Evolutionary conservation across 2,888 invertebrate species (phyloP).

Genomic region (Drosophila pullipes): DNA sequence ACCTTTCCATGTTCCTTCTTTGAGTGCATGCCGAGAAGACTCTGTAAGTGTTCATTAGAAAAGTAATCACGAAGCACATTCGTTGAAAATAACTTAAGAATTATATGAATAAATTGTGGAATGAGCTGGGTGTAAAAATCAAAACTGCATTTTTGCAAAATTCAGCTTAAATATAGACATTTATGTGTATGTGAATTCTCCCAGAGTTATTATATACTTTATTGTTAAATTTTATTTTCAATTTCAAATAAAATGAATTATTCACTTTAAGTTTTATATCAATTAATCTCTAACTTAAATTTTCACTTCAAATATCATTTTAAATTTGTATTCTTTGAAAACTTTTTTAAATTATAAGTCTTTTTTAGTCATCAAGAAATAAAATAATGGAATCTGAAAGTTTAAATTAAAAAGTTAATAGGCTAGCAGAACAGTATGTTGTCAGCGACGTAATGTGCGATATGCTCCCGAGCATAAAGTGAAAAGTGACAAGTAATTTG

Average conservation of each 20-base stretch:
- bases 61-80: not conserved
- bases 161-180: not conserved
- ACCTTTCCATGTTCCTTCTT: too few species aligned
- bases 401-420: not conserved
- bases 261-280: not conserved
- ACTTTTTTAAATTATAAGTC: not conserved
- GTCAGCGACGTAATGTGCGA: not conserved
- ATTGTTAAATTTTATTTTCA: not conserved
- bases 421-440: not conserved
- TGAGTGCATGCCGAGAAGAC: too few species aligned
- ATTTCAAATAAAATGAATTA: not conserved
- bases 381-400: not conserved
- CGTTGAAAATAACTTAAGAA: too few species aligned
- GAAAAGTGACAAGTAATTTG: conserved; percentile 34
- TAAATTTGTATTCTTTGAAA: not conserved
- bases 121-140: not conserved
- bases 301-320: not conserved
- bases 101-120: too few species aligned
- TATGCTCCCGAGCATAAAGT: conserved; percentile 9
- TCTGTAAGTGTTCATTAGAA: not conserved
- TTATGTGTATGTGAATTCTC: not conserved
- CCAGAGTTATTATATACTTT: not conserved
- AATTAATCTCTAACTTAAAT: not conserved
- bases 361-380: not conserved
- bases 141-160: not conserved